These are phyloP conservation scores for Bucorvus abyssinicus DNA, from an alignment of 2,797 vertebrate species.

Conservation along the genomic window DNA sequence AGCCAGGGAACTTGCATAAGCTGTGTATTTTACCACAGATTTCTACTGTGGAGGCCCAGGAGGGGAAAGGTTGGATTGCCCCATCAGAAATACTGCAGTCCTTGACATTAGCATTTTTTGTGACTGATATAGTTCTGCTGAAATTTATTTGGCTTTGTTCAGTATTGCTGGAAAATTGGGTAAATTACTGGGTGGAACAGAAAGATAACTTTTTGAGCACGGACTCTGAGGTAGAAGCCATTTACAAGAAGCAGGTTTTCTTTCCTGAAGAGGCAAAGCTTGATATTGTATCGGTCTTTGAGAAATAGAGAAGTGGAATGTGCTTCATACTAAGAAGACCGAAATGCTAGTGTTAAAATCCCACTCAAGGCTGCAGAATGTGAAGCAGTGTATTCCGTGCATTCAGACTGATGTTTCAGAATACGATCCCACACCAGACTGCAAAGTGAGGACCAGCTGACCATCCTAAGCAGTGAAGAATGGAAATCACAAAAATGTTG, in stretches of 20 bases:
- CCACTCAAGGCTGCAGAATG: neutral
- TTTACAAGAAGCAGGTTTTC: neutral
- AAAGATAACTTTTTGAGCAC: neutral
- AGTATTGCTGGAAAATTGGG: neutral
- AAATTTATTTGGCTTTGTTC: neutral
- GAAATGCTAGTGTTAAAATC: neutral
- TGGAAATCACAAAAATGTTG: neutral
- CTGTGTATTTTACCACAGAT: neutral
- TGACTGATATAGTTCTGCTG: neutral
- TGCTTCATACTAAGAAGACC: neutral
- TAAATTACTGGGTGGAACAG: neutral
- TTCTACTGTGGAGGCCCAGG: neutral
- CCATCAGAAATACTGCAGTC: neutral
- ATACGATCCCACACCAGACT: neutral
- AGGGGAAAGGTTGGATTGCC: neutral
- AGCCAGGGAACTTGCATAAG: neutral
- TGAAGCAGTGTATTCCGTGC: neutral
- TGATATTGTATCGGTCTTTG: neutral
- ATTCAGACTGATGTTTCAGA: neutral
- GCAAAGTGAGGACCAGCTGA: neutral
- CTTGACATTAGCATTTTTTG: neutral
- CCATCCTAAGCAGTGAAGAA: neutral
- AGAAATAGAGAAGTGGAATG: neutral
- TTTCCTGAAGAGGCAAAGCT: neutral
- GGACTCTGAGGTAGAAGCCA: neutral